Base-by-base conservation (phyloP, 2,113 vertebrate genomes). In the Ranitomeya imitator region DNA sequence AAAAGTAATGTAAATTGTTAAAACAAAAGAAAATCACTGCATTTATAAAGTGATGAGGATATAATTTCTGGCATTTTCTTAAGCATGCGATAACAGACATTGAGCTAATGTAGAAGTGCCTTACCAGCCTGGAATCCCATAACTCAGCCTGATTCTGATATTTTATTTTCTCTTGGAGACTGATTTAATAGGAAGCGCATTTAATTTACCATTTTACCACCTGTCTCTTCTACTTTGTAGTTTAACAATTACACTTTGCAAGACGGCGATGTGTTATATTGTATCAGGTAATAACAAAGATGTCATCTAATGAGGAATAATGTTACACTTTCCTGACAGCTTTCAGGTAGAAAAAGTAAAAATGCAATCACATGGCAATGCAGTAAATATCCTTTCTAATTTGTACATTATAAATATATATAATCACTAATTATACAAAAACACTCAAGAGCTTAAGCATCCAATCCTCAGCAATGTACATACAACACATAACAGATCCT, bases 11-110 rank as follows among this genome's bases (percentile, higher is more conserved):
- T 57, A 1, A 1, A 57, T 57, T 57, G 55, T 57, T 57, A 11
- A 57, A 57, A 57, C 8, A 9, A 57, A 57, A 57, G 55, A 45
- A 57, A 57, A 57, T 57, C 7, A 57, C 7, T 57, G 55, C 55
- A 57, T 57, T 57, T 57, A 13, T 57, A 9, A 57, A 57, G 11
- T 18, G 71, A 19, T 37, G 5, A 79, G 26, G 16, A 82, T 21
- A 6, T 60, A 91, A 79, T 85, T 13, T 0, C 79, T 86, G 86
- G 89, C 26, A 61, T 61, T 61, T n/a, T 37, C 59, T 91, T 90
- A 85, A 91, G 89, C 31, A 91, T 91, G 71, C 83, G 10, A 23
- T 85, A 90, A 87, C 69, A 88, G 13, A 91, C 86, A 85, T 63
- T 19, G 23, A 88, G 52, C 45, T 85, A 88, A 90, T 88, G 87